Evolutionary conservation across 37 sponge, comb jelly and placozoan species (phyloP), one percentile per base, ranked within the genome.

Genomic region (Chondrilla cf. caribensis): DNA sequence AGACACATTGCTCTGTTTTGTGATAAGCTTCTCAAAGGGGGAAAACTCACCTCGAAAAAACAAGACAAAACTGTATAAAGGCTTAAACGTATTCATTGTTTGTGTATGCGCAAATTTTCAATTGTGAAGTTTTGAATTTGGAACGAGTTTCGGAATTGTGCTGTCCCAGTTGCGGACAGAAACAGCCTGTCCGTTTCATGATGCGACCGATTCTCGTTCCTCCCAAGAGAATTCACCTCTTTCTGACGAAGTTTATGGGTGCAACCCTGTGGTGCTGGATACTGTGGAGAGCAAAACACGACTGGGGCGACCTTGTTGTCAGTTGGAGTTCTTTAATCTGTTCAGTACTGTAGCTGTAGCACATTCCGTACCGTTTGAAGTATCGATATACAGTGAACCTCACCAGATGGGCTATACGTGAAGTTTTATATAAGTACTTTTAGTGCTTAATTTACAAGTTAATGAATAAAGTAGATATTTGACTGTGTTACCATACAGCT

Each of bases 231-330:
- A 18, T 80, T 3, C 84, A 88, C 38, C 38, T 83, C 31, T 58
- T 86, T 57, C 58, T 24, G 22, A 87, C 92, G 18, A 96, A 93
- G 65, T 14, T 81, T 18, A 77, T 90, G 78, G 97, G 97, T 9
- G 97, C 89, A 8, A 86, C 85, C 2, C 58, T 96, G 84, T 90
- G 89, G 91, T 93, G 89, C 54, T 96, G 97, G 97, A 86, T 96
- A 25, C 58, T 96, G 19, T 96, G 97, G 97, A 66, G 97, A 43
- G 37, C 90, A 31, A 96, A 91, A 40, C 97, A 96, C 70, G 97
- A 96, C 86, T 93, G 95, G 95, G 83, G 83, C 75, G 95, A 93
- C 38, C 79, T 93, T 8, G 57, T 90, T 25, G 97, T 93, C 32
- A 81, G 93, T 88, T 47, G 51, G 11, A 11, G 51, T 11, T 47